Evolutionary conservation across 1,140 invertebrate genomes (phyloP).

Genomic region (Drosophila takahashii): DNA sequence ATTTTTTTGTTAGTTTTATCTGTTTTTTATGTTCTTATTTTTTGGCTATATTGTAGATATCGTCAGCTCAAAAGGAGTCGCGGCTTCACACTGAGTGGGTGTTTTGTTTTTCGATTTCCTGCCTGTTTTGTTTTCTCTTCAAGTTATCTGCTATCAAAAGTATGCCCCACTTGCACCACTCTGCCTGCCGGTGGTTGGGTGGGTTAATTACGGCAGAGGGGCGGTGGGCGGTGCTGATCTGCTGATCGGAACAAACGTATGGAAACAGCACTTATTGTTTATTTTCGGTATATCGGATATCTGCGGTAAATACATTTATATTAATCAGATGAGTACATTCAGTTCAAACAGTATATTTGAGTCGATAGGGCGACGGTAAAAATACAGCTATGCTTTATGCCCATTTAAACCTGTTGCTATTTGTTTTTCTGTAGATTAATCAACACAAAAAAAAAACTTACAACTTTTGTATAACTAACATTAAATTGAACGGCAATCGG

Average conservation of each 20-base stretch:
- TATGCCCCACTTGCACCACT: conserved; percentile 5
- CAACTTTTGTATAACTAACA: conserved; percentile 16
- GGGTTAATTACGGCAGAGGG: conserved; percentile 11
- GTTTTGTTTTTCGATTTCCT: conserved; percentile 9
- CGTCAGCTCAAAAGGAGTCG: conserved; percentile 67
- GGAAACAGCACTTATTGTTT: conserved; percentile 12
- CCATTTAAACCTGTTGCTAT: conserved; percentile 25
- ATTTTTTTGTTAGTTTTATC: conserved; percentile 16
- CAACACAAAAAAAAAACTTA: conserved; percentile 25
- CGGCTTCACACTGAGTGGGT: conserved; percentile 49
- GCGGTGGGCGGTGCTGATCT: neutral
- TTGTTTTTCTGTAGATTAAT: conserved; percentile 5
- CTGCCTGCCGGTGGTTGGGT: conserved; percentile 3
- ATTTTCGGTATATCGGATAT: conserved; percentile 4
- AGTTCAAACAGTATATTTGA: conserved; percentile 44
- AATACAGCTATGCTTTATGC: conserved; percentile 32
- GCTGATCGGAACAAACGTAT: conserved; percentile 17
- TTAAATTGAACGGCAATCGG: conserved; percentile 1
- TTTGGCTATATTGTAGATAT: conserved; percentile 15
- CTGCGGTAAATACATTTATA: conserved; percentile 45
- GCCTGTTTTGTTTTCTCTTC: neutral
- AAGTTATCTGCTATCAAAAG: conserved; percentile 47
- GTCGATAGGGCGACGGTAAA: conserved; percentile 46
- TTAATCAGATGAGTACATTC: conserved; percentile 44
- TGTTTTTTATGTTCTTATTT: conserved; percentile 6